Evolutionary conservation across 2,888 invertebrate genomes (phyloP), one percentile per base, ranked within the genome.

Genomic region (Melanophora roralis): DNA sequence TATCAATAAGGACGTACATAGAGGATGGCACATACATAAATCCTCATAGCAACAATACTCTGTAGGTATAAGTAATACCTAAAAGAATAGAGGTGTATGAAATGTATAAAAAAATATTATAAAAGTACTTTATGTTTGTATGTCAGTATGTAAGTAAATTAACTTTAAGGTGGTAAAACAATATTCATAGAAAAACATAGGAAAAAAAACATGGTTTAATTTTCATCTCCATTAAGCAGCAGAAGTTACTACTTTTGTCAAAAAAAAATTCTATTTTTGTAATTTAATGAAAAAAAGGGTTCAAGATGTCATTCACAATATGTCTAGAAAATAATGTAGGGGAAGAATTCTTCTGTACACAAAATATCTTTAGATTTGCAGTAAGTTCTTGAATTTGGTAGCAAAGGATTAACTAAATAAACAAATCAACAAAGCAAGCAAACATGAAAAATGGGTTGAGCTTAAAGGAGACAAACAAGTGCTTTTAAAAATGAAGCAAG

Each of bases 211-310:
- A 49, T 55, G 38, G 79, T 84, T 86, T 84, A 86, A 87, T 87
- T 86, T 86, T 87, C 87, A 85, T 87, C 85, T 85, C 84, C 86
- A 86, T 87, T 87, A 86, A 87, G 82, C 86, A 85, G 82, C 82
- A 84, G 82, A 84, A 86, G 85, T 87, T 84, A 83, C 82, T 83
- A 23, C 53, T 62, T 57, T 36, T 34, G n/a, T 7, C 47, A 8
- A 38, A 12, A 16, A 45, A 60, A 55, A 53, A 51, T 27, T n/a
- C n/a, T n/a, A n/a, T n/a, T 45, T 36, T 34, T 60, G 9, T 47
- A 51, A 51, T 38, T 43, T 12, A 14, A 27, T 45, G 23, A 14
- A 40, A 32, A 23, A 55, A 78, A 59, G 67, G 74, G 57, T 57
- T 43, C 59, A 36, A 40, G 11, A 45, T 32, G 16, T 14, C 16